Percentiles rank a stretch among this genome's conserved stretches.
Conservation (phyloP, 2,797 vertebrate genomes). For the Serranus cabrilla region DNA sequence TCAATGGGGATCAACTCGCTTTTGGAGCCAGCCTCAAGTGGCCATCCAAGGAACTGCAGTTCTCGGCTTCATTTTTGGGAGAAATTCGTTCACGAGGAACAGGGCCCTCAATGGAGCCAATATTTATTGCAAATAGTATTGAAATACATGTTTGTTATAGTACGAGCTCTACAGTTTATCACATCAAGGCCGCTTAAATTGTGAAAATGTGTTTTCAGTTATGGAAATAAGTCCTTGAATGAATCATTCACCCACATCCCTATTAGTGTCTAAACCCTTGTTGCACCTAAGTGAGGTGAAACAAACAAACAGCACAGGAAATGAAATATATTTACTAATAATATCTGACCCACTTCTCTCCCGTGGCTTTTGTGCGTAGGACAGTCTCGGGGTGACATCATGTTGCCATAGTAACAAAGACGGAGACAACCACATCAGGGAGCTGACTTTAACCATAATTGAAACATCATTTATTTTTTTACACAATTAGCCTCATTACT, state of each 20-base stretch:
- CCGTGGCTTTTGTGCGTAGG: neutral
- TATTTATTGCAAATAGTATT: conserved; percentile 15
- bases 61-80: too few relatives aligned
- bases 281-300: conserved; percentile 1
- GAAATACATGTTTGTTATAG: neutral
- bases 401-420: conserved; percentile 59
- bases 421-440: conserved; percentile 15
- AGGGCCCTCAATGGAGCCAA: neutral
- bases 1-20: too few relatives aligned
- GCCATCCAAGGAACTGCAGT: too few relatives aligned
- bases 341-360: conserved; percentile 41
- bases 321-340: conserved; percentile 29
- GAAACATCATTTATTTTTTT: conserved; percentile 6
- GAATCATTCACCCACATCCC: conserved; percentile 14
- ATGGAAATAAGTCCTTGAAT: neutral
- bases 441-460: conserved; percentile 10
- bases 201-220: conserved; percentile 3
- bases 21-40: too few relatives aligned
- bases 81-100: neutral
- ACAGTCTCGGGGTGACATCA: conserved; percentile 15
- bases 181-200: neutral
- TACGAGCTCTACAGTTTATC: neutral
- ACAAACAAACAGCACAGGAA: conserved; percentile 26
- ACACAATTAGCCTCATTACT: conserved; percentile 15
- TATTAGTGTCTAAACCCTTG: conserved; percentile 11